Base-by-base conservation (phyloP, 2,888 invertebrate species). In the Melanostoma scalare region DNA sequence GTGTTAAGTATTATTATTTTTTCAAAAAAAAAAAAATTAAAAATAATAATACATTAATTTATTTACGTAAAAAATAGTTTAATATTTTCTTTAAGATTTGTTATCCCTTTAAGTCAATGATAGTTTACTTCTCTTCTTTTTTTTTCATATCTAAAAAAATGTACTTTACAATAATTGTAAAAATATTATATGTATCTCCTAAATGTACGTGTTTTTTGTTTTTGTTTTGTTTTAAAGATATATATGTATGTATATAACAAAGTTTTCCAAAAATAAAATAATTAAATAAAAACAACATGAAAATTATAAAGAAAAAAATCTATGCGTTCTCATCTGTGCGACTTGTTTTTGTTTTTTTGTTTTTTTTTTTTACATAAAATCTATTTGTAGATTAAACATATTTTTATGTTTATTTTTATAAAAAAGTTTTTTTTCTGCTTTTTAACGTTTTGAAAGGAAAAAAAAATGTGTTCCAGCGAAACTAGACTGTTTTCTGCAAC, bases 281-380 rank as follows among this genome's bases (percentile, higher is more conserved):
- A 63, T 63, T 63, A 9, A 63, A 63, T 30, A 50, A 38, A 63
- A 50, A 63, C 9, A 50, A 63, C 63, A 50, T 20, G 20, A 20
- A 20, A 52, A 38, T 67, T 40, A 42, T 67, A 63, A 63, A 40
- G 42, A 72, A 63, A 48, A 63, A 31, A 67, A 63, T 68, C 55
- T 77, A 77, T 77, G 68, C 69, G 72, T 77, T 53, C 78, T 36
- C 46, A 63, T 61, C 68, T 82, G 82, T 82, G 82, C 82, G 61
- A 77, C 50, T 73, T 77, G 53, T 35, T 68, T 82, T 61, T 76
- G 35, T 56, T n/a, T n/a, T n/a, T n/a, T 67, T 69, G 48, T 63
- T 63, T 50, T 30, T 38, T 50, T 36, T 36, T 38, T 68, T 38
- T 33, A 50, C 31, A 65, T 6, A 40, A 69, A 61, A 72, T 74